Evolutionary conservation across 2,888 invertebrate genomes (phyloP), one percentile per base, ranked within the genome.

Genomic region (Acanthacorydalis orientalis): DNA sequence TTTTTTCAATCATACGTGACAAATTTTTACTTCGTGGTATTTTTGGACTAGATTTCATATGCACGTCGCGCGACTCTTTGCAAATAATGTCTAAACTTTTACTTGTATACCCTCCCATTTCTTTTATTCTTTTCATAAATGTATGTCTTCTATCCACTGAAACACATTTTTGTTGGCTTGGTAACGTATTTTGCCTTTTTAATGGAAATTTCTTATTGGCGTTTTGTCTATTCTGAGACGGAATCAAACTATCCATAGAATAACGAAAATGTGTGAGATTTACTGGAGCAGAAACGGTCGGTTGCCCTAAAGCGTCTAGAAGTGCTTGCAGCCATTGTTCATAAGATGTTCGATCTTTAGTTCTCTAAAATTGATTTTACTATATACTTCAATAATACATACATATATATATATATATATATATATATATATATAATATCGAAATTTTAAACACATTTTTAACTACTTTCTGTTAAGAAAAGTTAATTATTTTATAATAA

Each of bases 241-340:
- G 54, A 53, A 46, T 52, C 52, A 60, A 55, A 51, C 62, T 62
- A 45, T 65, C 64, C 31, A 63, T 52, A 3, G 66, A 68, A 54
- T 67, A 67, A 47, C 68, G 55, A 53, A 68, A 64, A 53, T 68
- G 60, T 51, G 53, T 59, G 57, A 64, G 57, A 51, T 57, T 59
- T 45, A 51, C 54, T 45, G 55, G 54, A 15, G 35, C 16, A 7
- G 45, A 45, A 43, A 50, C 49, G 33, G 51, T 53, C 53, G 46
- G 53, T 50, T 63, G 63, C 46, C 64, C 64, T 50, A 67, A 58
- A 1, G 69, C 65, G 34, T 64, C 61, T 50, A 70, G 60, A 34
- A 73, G 60, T 1, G 69, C 68, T 54, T 69, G 64, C 58, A 73
- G 63, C 73, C 73, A 73, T 53, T 64, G 62, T 50, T 70, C 68